Evolutionary conservation across 2,113 vertebrate species (phyloP).

Genomic region (Crotalus viridis): DNA sequence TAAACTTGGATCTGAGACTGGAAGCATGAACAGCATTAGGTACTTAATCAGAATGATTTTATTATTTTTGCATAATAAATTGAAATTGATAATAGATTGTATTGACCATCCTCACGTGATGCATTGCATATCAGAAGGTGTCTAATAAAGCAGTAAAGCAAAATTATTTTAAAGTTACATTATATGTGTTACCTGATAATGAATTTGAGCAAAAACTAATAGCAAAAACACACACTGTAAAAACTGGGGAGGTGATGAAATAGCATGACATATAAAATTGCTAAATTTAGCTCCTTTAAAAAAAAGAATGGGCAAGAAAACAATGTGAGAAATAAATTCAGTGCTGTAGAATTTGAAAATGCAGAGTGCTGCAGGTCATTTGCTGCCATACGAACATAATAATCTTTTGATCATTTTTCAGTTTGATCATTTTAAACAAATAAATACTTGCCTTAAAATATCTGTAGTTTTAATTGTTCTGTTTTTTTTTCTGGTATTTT

Average conservation of each 20-base stretch:
- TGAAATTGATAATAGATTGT: not conserved
- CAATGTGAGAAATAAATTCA: not conserved
- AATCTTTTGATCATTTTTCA: constrained; percentile 1
- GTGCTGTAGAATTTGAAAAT: not conserved
- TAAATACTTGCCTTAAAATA: constrained; percentile 5
- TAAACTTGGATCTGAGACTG: constrained; percentile 94
- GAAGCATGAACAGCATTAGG: constrained; percentile 99
- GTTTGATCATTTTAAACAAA: not conserved
- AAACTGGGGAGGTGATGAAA: not conserved
- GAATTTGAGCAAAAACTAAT: not conserved
- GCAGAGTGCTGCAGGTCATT: not conserved
- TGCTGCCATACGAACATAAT: not conserved
- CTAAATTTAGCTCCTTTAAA: not conserved
- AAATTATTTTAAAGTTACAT: constrained; percentile 20
- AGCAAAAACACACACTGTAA: not conserved
- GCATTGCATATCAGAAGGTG: not conserved
- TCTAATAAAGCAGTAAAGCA: not conserved
- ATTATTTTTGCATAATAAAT: not conserved
- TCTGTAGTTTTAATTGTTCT: not conserved
- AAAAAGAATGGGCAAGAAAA: not conserved
- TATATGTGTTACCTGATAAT: not conserved
- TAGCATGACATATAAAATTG: not conserved
- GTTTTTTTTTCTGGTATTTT: not conserved
- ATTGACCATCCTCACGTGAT: not conserved
- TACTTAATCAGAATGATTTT: constrained; percentile 49